Percentiles rank a stretch among this genome's conserved stretches.
These are phyloP conservation scores for Exephanes ischioxanthus DNA, from an alignment of 2,888 invertebrate species.

Conservation along the genomic window DNA sequence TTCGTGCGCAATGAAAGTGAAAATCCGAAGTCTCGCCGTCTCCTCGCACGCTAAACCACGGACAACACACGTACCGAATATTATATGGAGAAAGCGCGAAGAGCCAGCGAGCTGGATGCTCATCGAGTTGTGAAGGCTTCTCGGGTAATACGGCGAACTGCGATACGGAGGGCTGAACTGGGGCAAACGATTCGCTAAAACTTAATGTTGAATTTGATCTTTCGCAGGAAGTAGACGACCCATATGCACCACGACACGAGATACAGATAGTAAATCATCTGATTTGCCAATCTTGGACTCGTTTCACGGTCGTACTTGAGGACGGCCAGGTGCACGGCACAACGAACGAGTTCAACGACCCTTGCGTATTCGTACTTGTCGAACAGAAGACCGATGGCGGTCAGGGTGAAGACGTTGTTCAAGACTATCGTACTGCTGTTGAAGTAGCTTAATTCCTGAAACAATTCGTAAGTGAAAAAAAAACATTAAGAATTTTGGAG, in stretches of 20 bases:
- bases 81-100: slow-evolving; percentile 7
- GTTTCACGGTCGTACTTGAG: slow-evolving; percentile 68
- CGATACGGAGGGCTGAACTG: neutral
- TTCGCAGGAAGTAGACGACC: slow-evolving; percentile 70
- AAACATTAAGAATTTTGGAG: neutral
- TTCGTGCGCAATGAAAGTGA: slow-evolving; percentile 46
- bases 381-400: slow-evolving; percentile 90
- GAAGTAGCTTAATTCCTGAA: neutral
- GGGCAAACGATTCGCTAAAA: slow-evolving; percentile 30
- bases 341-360: slow-evolving; percentile 88
- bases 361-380: slow-evolving; percentile 89
- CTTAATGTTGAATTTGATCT: slow-evolving; percentile 45
- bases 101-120: neutral
- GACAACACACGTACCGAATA: slow-evolving; percentile 39
- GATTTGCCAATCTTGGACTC: slow-evolving; percentile 35
- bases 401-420: slow-evolving; percentile 89
- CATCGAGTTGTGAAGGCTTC: slow-evolving; percentile 40
- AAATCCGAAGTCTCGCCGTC: slow-evolving; percentile 16
- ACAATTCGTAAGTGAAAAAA: too few relatives aligned
- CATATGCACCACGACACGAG: slow-evolving; percentile 73
- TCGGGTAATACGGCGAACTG: slow-evolving; percentile 4
- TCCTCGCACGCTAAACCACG: neutral
- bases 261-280: slow-evolving; percentile 71
- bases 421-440: slow-evolving; percentile 87
- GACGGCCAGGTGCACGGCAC: slow-evolving; percentile 87